Conservation (phyloP, 2,888 invertebrate species). For the Sussaba pulchella region DNA sequence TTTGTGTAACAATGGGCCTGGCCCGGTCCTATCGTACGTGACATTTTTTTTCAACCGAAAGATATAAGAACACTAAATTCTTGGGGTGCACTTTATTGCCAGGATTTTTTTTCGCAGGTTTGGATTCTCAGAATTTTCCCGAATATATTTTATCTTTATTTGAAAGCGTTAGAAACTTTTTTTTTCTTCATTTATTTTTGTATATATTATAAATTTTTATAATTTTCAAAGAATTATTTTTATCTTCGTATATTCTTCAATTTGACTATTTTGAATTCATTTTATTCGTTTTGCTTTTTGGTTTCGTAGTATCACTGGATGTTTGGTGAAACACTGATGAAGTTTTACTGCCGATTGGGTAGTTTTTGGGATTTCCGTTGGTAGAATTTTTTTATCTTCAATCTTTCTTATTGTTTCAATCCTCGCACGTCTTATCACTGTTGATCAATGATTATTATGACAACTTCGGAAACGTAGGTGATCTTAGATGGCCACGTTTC, state of each 20-base stretch:
- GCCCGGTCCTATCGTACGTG: constrained; percentile 68
- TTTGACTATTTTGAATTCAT: too few relatives aligned
- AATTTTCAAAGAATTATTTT: not conserved
- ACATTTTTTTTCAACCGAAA: too few relatives aligned
- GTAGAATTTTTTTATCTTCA: not conserved
- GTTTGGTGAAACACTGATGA: constrained; percentile 11
- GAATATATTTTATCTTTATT: not conserved
- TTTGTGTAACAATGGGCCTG: constrained; percentile 89
- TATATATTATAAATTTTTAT: too few relatives aligned
- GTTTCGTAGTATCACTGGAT: not conserved
- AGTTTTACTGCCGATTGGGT: not conserved
- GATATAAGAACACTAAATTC: too few relatives aligned
- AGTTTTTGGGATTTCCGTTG: constrained; percentile 3
- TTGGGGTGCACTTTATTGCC: too few relatives aligned
- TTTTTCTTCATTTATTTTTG: not conserved
- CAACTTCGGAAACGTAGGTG: constrained; percentile 74
- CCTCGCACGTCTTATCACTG: too few relatives aligned
- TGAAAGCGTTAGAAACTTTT: too few relatives aligned
- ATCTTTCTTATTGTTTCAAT: constrained; percentile 15
- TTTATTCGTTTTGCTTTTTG: too few relatives aligned
- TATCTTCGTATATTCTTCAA: not conserved
- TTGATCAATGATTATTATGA: constrained; percentile 73
- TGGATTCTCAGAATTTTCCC: not conserved
- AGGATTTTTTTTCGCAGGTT: not conserved
- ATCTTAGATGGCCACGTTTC: constrained; percentile 76